A percentile compares a stretch with the other conserved stretches of the same genome.
phyloP scores from a whole-genome alignment of 2,113 vertebrate species.

The Mesitornis unicolor region DNA sequence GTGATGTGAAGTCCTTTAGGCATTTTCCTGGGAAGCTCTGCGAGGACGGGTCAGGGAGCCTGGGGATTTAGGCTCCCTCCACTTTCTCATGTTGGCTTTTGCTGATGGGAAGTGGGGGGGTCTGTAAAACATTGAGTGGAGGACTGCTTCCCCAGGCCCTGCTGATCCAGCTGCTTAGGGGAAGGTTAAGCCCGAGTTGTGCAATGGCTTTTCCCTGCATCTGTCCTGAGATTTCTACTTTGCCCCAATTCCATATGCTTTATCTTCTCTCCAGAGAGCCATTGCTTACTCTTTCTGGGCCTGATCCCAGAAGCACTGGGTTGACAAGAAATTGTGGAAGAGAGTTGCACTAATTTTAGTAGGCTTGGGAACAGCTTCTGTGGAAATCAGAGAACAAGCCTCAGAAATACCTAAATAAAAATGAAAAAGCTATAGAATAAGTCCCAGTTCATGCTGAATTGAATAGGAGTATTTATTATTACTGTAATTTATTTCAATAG shows the following conservation, averaged over 20 bases:
- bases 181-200: neutral
- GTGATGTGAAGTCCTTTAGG: neutral
- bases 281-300: neutral
- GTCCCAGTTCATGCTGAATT: neutral
- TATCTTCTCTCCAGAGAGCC: slow-evolving; percentile 15
- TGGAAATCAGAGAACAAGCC: neutral
- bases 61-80: neutral
- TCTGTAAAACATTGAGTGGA: fast-evolving
- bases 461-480: neutral
- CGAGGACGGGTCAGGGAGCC: neutral
- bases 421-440: neutral
- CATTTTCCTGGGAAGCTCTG: neutral
- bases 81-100: neutral
- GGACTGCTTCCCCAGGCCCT: neutral
- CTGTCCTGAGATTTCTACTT: slow-evolving; percentile 6
- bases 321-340: neutral
- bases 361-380: neutral
- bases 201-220: neutral
- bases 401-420: neutral
- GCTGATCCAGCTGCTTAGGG: neutral
- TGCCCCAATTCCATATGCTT: neutral
- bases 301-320: neutral
- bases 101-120: fast-evolving
- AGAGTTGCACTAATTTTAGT: slow-evolving; percentile 16
- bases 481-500: neutral